phyloP scores from a whole-genome alignment of 2,113 vertebrate genomes.

The Menura novaehollandiae region DNA sequence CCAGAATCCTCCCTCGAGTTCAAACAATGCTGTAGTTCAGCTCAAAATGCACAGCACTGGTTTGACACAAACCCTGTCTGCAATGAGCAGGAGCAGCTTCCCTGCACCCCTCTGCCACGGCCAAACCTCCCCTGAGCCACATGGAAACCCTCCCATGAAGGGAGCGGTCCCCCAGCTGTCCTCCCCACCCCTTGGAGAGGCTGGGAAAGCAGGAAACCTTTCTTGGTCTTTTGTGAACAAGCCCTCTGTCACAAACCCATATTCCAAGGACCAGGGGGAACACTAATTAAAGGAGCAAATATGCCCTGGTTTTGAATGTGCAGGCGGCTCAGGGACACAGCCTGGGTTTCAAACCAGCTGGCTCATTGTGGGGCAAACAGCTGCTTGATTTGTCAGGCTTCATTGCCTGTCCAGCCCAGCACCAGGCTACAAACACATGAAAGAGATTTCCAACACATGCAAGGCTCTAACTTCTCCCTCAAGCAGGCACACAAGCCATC shows the following conservation, averaged over 20 bases:
- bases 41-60: neutral
- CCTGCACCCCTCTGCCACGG: neutral
- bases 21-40: neutral
- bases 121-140: neutral
- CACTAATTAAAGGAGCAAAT: conserved; percentile 36
- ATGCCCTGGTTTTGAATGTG: neutral
- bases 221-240: neutral
- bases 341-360: conserved; percentile 42
- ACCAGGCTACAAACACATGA: neutral
- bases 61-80: neutral
- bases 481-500: neutral
- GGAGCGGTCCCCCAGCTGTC: neutral
- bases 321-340: neutral
- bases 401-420: neutral
- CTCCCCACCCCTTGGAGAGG: neutral
- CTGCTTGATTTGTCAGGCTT: conserved; percentile 44
- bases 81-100: neutral
- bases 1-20: neutral
- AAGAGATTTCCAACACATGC: neutral
- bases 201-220: neutral
- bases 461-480: neutral
- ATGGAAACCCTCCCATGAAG: fast-evolving
- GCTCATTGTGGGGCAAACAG: conserved; percentile 40
- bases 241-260: neutral
- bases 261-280: neutral